phyloP scores from a whole-genome alignment of 1,140 invertebrate genomes.

The Solen grandis region DNA sequence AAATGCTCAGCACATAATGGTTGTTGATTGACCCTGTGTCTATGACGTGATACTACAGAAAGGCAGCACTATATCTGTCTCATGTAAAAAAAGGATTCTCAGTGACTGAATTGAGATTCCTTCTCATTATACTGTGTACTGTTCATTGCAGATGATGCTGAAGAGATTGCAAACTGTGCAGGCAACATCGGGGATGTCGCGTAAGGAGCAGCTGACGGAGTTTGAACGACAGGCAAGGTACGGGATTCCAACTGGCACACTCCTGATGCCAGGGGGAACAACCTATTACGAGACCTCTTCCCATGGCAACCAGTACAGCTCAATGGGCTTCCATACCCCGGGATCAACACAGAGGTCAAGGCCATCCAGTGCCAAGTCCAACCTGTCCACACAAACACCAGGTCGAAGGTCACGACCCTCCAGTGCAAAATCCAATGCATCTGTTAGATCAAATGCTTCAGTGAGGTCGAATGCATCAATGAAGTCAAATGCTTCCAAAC shows the following conservation, averaged over 20 bases:
- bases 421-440: conserved; percentile 53
- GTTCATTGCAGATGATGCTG: conserved; percentile 73
- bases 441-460: conserved; percentile 46
- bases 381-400: background rate
- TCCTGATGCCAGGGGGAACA: conserved; percentile 15
- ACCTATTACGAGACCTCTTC: conserved; percentile 17
- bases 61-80: no score
- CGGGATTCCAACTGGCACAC: conserved; percentile 62
- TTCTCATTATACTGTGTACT: no score
- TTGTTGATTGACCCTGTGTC: no score
- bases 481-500: conserved; percentile 33
- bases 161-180: conserved; percentile 73
- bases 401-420: conserved; percentile 31
- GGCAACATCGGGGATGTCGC: conserved; percentile 64
- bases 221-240: conserved; percentile 67
- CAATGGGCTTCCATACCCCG: conserved; percentile 28
- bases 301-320: conserved; percentile 1
- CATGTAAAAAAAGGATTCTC: no score
- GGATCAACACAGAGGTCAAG: conserved; percentile 35
- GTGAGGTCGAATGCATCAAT: conserved; percentile 46
- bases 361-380: conserved; percentile 20
- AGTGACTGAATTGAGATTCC: no score
- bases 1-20: no score
- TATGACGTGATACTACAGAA: no score
- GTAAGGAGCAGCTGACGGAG: conserved; percentile 64